These are phyloP conservation scores for Bucorvus abyssinicus DNA, from an alignment of 2,797 vertebrate genomes.

Conservation along the genomic window DNA sequence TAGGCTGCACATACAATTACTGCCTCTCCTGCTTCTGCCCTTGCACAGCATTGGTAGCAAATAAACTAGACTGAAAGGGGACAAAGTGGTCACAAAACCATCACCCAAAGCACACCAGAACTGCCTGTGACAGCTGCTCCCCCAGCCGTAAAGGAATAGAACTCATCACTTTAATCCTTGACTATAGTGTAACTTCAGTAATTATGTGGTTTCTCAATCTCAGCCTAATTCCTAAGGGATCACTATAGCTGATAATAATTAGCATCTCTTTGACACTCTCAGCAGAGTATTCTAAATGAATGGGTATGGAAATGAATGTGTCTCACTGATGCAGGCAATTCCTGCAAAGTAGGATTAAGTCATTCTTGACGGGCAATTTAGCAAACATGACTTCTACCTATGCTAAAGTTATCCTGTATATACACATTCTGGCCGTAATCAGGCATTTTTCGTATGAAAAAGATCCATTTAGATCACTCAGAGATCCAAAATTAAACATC, in stretches of 20 bases:
- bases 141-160: neutral
- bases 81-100: neutral
- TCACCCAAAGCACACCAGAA: neutral
- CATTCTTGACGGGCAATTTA: neutral
- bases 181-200: neutral
- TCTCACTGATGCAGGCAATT: neutral
- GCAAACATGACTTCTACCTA: neutral
- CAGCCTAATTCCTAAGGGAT: neutral
- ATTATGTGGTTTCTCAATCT: neutral
- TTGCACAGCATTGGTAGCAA: neutral
- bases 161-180: neutral
- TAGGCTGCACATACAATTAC: neutral
- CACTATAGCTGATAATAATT: neutral
- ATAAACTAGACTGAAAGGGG: neutral
- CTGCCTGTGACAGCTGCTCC: neutral
- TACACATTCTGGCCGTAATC: neutral
- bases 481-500: neutral
- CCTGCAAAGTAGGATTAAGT: conserved; percentile 25
- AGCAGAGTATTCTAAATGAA: neutral
- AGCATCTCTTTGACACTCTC: conserved; percentile 24
- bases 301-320: neutral
- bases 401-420: rapidly evolving
- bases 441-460: neutral
- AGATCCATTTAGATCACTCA: neutral
- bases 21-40: neutral